Percentiles rank a stretch among this genome's conserved stretches.
phyloP scores from a whole-genome alignment of 2,888 invertebrate species.

The Thecophora atra region DNA sequence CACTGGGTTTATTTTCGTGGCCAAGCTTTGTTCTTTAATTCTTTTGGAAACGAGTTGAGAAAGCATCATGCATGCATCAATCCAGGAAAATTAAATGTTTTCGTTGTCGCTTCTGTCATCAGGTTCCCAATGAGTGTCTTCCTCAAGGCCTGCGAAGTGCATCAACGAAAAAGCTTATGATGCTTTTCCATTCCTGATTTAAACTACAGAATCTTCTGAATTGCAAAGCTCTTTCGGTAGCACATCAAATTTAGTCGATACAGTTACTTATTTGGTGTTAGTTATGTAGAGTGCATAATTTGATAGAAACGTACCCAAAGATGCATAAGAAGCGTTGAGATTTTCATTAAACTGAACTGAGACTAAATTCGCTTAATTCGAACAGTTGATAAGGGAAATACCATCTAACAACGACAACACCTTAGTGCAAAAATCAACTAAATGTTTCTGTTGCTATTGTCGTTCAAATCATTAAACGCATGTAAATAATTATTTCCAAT shows the following conservation, averaged over 20 bases:
- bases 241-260: conserved; percentile 4
- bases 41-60: too few species aligned
- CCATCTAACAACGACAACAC: not conserved
- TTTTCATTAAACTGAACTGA: conserved; percentile 48
- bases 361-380: conserved; percentile 65
- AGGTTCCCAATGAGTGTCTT: too few species aligned
- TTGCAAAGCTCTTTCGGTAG: too few species aligned
- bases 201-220: too few species aligned
- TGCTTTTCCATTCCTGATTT: too few species aligned
- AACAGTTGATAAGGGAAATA: conserved; percentile 25
- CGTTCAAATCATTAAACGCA: conserved; percentile 1
- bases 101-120: too few species aligned
- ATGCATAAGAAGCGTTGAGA: conserved; percentile 58
- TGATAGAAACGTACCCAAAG: conserved; percentile 65
- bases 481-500: conserved; percentile 28
- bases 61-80: too few species aligned
- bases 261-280: conserved; percentile 39
- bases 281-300: conserved; percentile 39
- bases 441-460: conserved; percentile 41
- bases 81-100: too few species aligned
- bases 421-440: conserved; percentile 21
- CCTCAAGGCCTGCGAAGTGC: too few species aligned
- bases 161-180: too few species aligned
- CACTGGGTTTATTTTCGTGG: too few species aligned
- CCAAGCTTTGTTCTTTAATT: too few species aligned